Evolutionary conservation across 2,113 vertebrate species (phyloP).

Genomic region (Notechis scutatus): DNA sequence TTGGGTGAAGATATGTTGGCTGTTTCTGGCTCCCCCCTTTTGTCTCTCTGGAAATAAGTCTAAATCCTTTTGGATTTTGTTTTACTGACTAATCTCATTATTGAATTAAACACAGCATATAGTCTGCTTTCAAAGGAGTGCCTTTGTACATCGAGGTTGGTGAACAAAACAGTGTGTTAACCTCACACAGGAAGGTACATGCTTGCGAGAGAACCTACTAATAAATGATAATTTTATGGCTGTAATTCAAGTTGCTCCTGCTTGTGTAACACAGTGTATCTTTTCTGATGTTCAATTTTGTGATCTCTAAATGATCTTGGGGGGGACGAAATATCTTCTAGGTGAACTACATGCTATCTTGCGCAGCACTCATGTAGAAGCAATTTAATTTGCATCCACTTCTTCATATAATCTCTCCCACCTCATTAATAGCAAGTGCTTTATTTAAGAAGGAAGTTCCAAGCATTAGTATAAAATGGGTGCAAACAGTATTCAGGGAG

Average conservation of each 20-base stretch:
- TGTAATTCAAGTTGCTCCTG: conserved; percentile 16
- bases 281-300: not conserved
- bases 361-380: not conserved
- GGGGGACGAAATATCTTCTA: not conserved
- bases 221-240: conserved; percentile 13
- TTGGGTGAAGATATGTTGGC: conserved; percentile 43
- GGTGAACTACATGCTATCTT: not conserved
- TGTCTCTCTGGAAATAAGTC: conserved; percentile 12
- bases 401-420: not conserved
- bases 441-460: not conserved
- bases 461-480: not conserved
- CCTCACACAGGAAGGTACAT: not conserved
- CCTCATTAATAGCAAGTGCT: not conserved
- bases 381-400: not conserved
- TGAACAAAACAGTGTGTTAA: not conserved
- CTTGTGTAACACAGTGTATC: not conserved
- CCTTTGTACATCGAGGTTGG: not conserved
- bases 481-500: not conserved
- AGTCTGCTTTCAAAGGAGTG: not conserved
- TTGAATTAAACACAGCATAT: not conserved
- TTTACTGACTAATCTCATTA: conserved; percentile 30
- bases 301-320: not conserved
- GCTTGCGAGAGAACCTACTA: not conserved
- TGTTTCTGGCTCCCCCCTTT: not conserved
- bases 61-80: not conserved